Percentiles rank a stretch among this genome's conserved stretches.
These are phyloP conservation scores for Girardinichthys multiradiatus DNA, from an alignment of 2,113 vertebrate species.

Conservation along the genomic window DNA sequence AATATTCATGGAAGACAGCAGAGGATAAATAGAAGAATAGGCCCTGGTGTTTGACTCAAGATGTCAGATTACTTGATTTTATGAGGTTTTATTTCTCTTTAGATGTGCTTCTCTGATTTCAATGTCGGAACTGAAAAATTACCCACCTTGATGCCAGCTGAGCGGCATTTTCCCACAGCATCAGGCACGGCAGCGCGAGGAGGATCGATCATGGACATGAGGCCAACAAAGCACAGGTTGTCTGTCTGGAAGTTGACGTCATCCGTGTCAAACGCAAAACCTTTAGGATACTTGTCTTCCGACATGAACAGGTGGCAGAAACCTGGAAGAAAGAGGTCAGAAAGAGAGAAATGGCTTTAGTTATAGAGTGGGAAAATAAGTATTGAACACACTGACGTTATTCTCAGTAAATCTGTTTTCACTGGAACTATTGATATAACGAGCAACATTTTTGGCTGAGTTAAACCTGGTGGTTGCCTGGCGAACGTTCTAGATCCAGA, in stretches of 20 bases:
- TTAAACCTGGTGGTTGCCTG: too few relatives aligned
- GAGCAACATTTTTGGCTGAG: too few relatives aligned
- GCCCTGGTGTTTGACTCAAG: too few relatives aligned
- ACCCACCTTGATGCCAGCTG: constrained; percentile 87
- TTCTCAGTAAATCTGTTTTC: too few relatives aligned
- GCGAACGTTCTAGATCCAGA: too few relatives aligned
- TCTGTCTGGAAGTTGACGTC: constrained; percentile 91
- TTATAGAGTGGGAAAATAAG: too few relatives aligned
- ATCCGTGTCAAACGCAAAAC: constrained; percentile 90
- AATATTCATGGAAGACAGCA: background rate
- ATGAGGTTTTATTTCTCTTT: background rate
- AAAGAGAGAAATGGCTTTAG: background rate
- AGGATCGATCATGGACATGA: constrained; percentile 95
- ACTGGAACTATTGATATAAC: too few relatives aligned
- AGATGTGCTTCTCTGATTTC: background rate
- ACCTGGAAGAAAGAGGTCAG: constrained; percentile 67
- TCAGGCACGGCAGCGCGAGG: constrained; percentile 90
- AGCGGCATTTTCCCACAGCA: constrained; percentile 91
- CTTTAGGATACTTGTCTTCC: constrained; percentile 89
- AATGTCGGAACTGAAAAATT: background rate
- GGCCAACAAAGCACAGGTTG: constrained; percentile 90
- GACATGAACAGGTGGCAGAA: constrained; percentile 89
- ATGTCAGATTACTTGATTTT: too few relatives aligned
- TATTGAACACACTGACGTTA: background rate
- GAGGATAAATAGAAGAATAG: background rate